phyloP scores from a whole-genome alignment of 2,888 invertebrate species.

The Mythimna ferrago region DNA sequence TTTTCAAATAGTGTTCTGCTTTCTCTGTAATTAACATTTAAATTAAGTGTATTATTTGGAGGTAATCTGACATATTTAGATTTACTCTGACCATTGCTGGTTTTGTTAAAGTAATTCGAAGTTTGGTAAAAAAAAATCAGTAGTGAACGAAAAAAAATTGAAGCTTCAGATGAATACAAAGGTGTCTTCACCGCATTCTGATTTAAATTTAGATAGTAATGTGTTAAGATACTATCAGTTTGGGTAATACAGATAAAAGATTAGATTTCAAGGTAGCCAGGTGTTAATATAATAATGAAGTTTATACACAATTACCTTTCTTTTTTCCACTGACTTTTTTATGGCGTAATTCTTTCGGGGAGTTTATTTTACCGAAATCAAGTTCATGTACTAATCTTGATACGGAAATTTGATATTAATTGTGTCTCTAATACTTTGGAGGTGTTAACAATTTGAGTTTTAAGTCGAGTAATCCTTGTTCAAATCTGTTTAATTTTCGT shows the following conservation, averaged over 20 bases:
- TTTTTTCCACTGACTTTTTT: slow-evolving; percentile 61
- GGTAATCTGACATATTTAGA: slow-evolving; percentile 29
- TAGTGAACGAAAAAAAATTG: slow-evolving; percentile 32
- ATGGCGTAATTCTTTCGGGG: slow-evolving; percentile 67
- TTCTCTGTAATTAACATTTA: slow-evolving; percentile 61
- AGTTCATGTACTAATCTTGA: slow-evolving; percentile 41
- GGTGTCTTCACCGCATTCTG: slow-evolving; percentile 66
- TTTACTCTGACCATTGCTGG: slow-evolving; percentile 22
- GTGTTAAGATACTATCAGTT: slow-evolving; percentile 64
- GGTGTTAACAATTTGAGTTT: slow-evolving; percentile 12
- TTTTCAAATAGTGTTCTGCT: slow-evolving; percentile 55
- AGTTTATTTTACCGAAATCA: slow-evolving; percentile 64
- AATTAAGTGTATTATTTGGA: slow-evolving; percentile 57
- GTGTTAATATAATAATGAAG: slow-evolving; percentile 70
- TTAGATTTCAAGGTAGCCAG: slow-evolving; percentile 67
- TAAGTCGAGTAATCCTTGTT: slow-evolving; percentile 16
- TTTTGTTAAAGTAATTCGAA: neutral
- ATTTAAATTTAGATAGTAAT: slow-evolving; percentile 70
- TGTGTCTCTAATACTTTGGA: slow-evolving; percentile 4
- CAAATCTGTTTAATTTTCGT: slow-evolving; percentile 14
- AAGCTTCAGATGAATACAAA: slow-evolving; percentile 61
- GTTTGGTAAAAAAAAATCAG: neutral
- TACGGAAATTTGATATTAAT: slow-evolving; percentile 56
- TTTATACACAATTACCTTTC: slow-evolving; percentile 64
- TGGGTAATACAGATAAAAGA: slow-evolving; percentile 64